Evolutionary conservation across 2,113 vertebrate genomes (phyloP), one percentile per base, ranked within the genome.

Genomic region (Saguinus imperator): DNA sequence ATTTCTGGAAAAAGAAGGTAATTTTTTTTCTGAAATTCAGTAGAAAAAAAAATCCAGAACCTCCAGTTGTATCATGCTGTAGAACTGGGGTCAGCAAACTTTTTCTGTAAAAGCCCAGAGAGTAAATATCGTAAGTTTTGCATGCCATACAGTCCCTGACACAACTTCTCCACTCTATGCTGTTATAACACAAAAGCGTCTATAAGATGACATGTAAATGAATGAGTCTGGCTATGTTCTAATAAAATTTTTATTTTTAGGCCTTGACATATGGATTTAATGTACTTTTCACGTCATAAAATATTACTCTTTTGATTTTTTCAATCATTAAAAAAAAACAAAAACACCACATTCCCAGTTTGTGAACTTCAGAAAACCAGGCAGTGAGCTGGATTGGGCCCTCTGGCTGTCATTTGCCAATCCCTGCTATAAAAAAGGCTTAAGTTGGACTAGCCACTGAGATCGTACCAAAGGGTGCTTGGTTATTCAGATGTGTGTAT

Each of bases 181-280:
- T 83, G 43, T 29, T 93, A 20, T 68, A 75, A 55, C 48, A 35
- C 40, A 72, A 76, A 92, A 93, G 70, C 68, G n/a, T 79, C n/a
- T 52, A 43, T 35, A 81, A 43, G 2, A 94, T 48, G 45, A 87
- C 37, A 64, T 27, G 50, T 94, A 95, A 96, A 94, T 72, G 52
- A 81, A 80, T 76, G 80, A 97, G 21, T 55, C 93, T 80, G 72
- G 25, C 4, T 85, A 45, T 95, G 50, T 87, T 89, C 70, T 87
- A 81, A 90, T 94, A 92, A 95, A 94, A 68, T 29, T 85, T 84
- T 85, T 68, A 43, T 79, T 93, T 94, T 48, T 89, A 68, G 32
- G 37, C 85, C 45, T 55, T 95, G 77, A 88, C 58, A 85, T 86
- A 89, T 90, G 77, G 95, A 45, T 93, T 91, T n/a, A 29, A 45